phyloP scores from a whole-genome alignment of 2,797 vertebrate genomes.

The Silurus aristotelis region DNA sequence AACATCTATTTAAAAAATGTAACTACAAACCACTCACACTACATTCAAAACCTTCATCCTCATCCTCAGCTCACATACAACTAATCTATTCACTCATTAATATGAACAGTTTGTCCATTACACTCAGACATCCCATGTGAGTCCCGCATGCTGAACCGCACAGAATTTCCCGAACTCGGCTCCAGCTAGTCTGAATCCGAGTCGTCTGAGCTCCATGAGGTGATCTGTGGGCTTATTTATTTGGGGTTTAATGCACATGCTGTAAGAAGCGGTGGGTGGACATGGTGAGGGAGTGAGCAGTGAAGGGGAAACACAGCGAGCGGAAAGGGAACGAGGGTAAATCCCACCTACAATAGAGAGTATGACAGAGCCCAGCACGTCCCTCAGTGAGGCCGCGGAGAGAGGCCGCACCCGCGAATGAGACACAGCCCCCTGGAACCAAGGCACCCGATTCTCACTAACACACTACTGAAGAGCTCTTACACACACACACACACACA shows the following conservation, averaged over 20 bases:
- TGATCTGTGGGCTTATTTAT: neutral
- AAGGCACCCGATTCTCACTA: constrained; percentile 68
- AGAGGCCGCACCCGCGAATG: constrained; percentile 67
- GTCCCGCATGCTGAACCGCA: neutral
- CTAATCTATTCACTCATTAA: too few relatives aligned
- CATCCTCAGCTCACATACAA: too few relatives aligned
- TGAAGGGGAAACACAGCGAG: constrained; percentile 13
- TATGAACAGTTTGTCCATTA: too few relatives aligned
- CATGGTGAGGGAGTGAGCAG: constrained; percentile 60
- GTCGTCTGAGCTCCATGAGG: constrained; percentile 51
- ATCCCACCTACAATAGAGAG: constrained; percentile 80
- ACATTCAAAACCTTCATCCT: neutral
- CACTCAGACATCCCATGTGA: neutral
- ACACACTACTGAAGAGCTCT: constrained; percentile 49
- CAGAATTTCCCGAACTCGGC: constrained; percentile 10
- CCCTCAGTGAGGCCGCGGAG: constrained; percentile 73
- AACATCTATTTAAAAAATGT: neutral
- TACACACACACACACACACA: constrained; percentile 44
- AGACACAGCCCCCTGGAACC: constrained; percentile 71
- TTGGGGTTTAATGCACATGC: constrained; percentile 50
- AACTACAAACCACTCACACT: neutral
- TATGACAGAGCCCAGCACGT: constrained; percentile 77
- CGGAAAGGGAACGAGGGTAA: constrained; percentile 56
- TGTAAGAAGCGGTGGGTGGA: constrained; percentile 49
- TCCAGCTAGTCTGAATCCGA: constrained; percentile 38